Evolutionary conservation across 1,140 invertebrate species (phyloP).

Genomic region (Archegozetes longisetosus): DNA sequence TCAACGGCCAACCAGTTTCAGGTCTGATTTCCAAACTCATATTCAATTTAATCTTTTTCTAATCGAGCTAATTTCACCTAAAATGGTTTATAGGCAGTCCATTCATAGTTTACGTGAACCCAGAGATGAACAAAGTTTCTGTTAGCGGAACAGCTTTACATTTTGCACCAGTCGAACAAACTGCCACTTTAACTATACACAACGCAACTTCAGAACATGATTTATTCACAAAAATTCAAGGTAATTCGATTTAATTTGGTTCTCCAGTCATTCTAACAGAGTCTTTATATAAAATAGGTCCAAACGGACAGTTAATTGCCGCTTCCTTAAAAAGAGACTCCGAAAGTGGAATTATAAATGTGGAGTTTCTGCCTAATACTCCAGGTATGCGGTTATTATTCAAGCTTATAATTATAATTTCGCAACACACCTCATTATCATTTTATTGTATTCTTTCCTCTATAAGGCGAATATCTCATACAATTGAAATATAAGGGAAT

Average conservation of each 20-base stretch:
- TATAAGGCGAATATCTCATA: constrained; percentile 65
- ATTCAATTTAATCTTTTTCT: constrained; percentile 1
- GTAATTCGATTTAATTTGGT: too few relatives aligned
- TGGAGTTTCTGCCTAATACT: constrained; percentile 13
- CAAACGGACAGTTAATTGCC: constrained; percentile 6
- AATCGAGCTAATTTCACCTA: background rate
- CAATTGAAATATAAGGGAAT: constrained; percentile 54
- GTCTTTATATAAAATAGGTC: too few relatives aligned
- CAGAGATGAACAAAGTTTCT: constrained; percentile 18
- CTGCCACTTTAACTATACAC: constrained; percentile 17
- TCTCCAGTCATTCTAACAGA: too few relatives aligned
- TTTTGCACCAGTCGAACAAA: constrained; percentile 19
- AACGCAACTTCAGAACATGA: constrained; percentile 62
- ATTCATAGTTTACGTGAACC: constrained; percentile 20
- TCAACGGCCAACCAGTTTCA: constrained; percentile 68
- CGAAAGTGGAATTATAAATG: background rate
- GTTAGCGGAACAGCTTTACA: constrained; percentile 16
- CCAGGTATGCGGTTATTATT: constrained; percentile 3
- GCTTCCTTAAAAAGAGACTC: constrained; percentile 9
- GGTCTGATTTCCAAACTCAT: constrained; percentile 35
- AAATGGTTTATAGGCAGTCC: constrained; percentile 22
- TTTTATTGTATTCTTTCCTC: constrained; percentile 24
- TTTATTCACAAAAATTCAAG: constrained; percentile 84
- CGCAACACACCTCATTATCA: constrained; percentile 30
- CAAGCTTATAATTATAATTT: background rate